Base-by-base conservation (phyloP, 2,888 invertebrate species). In the Coenonympha arcania region DNA sequence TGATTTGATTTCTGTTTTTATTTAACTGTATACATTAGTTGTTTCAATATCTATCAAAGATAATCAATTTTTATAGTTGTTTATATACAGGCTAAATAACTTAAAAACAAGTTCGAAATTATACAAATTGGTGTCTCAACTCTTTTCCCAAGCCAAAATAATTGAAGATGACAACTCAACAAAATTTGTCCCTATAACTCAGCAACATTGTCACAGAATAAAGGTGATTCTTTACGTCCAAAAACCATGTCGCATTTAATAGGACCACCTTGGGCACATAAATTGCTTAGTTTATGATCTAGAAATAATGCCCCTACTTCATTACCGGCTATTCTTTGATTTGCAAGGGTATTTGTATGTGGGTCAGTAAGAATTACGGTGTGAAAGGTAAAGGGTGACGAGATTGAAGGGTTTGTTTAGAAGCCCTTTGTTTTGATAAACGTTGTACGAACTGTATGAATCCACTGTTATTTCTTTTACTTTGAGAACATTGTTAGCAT, bases 341-440 rank as follows among this genome's bases (percentile, higher is more conserved):
- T 51, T 55, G 56, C 54, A 62, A 66, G 72, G 75, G 73, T 74
- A 71, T 74, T 74, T 79, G 76, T 76, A 79, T 78, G 74, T 79
- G 81, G 85, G 84, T 84, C 85, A 85, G 79, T 68, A 78, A 83
- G 78, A 82, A 69, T 77, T 78, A 82, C 71, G 73, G 79, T 83
- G 84, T 71, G 82, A 83, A 75, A 69, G 57, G 11, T 5, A 56
- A 61, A 61, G 62, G 63, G 62, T 26, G 34, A 34, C 15, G 53
- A 55, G 34, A 52, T 45, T 45, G 36, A 55, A 57, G 63, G 68
- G 71, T 65, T 48, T 22, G 22, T 33, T 18, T 40, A 34, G 33
- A 22, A 22, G 24, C 37, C 40, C 48, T 48, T 43, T 44, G 43
- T 46, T 39, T 46, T 45, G 18, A 24, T 34, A 19, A 36, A 30